Base-by-base conservation (phyloP, 1,140 invertebrate genomes). In the Pachyrhynchus sulphureomaculatus region DNA sequence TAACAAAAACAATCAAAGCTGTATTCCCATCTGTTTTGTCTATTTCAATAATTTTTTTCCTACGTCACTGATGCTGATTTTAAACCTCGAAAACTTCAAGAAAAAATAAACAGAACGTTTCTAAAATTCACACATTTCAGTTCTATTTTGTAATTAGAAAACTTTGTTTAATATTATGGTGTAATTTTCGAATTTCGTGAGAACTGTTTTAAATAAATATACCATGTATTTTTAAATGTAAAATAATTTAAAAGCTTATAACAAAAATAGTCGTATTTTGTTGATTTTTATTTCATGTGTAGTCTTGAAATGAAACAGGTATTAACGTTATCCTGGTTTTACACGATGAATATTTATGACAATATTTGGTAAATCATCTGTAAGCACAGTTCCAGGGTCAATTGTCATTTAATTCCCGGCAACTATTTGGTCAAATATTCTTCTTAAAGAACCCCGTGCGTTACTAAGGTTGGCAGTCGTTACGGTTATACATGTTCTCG, bases 1-100 rank as follows among this genome's bases (percentile, higher is more conserved):
- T 29, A 34, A 51, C 32, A 51, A 36, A 36, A 51, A 36, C 48
- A 51, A 51, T 51, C 29, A 51, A 51, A 51, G 0, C 32, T 33
- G 21, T 51, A 36, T 36, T 51, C 48, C 6, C 48, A 51, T 51
- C 48, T 51, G 48, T 51, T 32, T 51, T 51, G 17, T 51, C 48
- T 36, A 36, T 51, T 51, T 51, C 33, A 49, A 49, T 49, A n/a
- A n/a, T 49, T 49, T 29, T 34, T 33, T 32, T 34, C 15, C 29
- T 51, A 51, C 48, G 48, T 51, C 48, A 51, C 17, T 13, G 12
- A 32, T 15, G 17, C 20, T 18, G 17, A 20, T 42, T 42, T 42
- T 42, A 42, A 18, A 21, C 8, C 17, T 42, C 39, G 8, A 42
- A 42, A 29, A 42, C 12, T 10, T 15, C 33, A 34, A n/a, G 48